Conservation (phyloP, 2,888 invertebrate genomes). For the Nebria salina region DNA sequence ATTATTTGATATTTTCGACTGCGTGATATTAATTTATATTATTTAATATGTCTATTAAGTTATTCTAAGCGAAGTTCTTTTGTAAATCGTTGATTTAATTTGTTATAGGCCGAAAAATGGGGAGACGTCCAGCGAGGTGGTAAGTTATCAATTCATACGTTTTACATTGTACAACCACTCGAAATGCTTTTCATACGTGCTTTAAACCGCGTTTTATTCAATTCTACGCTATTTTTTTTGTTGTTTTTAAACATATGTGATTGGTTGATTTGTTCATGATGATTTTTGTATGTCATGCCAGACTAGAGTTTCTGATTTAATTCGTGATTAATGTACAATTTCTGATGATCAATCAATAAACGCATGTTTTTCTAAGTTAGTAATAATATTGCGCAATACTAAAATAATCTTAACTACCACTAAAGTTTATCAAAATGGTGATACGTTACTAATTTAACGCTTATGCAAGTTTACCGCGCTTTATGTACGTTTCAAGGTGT, state of each 20-base stretch:
- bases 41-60: slow-evolving; percentile 3
- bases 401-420: too few species aligned
- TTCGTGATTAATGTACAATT: slow-evolving; percentile 24
- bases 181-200: neutral
- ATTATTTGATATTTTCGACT: slow-evolving; percentile 4
- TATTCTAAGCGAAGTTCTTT: slow-evolving; percentile 10
- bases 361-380: too few species aligned
- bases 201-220: neutral
- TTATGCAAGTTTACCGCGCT: too few species aligned
- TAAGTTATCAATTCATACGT: slow-evolving; percentile 66
- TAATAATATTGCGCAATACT: too few species aligned
- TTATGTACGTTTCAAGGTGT: too few species aligned
- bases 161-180: neutral
- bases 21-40: slow-evolving; percentile 11
- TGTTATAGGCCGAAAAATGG: slow-evolving; percentile 77
- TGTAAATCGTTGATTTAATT: slow-evolving; percentile 43
- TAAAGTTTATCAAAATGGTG: too few species aligned
- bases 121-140: slow-evolving; percentile 99
- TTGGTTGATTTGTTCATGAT: slow-evolving; percentile 35
- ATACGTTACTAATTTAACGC: too few species aligned
- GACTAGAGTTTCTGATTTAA: slow-evolving; percentile 32
- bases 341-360: neutral
- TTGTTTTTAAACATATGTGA: slow-evolving; percentile 3
- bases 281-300: slow-evolving; percentile 28
- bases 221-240: neutral